Evolutionary conservation across 2,888 invertebrate species (phyloP).

Genomic region (Allophyes oxyacanthae): DNA sequence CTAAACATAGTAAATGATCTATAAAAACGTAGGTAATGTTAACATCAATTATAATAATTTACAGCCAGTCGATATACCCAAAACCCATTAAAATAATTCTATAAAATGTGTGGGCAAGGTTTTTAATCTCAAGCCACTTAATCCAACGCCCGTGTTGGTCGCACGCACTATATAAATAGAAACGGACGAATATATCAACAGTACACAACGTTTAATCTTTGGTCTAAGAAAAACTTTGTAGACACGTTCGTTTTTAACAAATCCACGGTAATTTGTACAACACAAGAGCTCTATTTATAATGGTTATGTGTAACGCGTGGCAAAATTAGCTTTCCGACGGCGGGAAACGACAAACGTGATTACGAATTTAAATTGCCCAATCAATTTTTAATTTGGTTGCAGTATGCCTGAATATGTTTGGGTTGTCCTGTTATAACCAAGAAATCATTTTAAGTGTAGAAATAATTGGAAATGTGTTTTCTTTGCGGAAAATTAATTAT

Average conservation of each 20-base stretch:
- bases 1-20: no score
- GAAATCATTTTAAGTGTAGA: constrained; percentile 34
- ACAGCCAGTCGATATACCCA: constrained; percentile 29
- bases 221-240: constrained; percentile 21
- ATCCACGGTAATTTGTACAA: constrained; percentile 26
- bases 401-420: constrained; percentile 57
- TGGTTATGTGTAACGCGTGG: constrained; percentile 60
- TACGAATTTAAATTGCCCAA: constrained; percentile 83
- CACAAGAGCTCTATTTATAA: constrained; percentile 54
- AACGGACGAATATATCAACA: constrained; percentile 49
- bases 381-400: constrained; percentile 83
- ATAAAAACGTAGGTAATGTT: constrained; percentile 3
- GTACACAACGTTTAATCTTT: constrained; percentile 28
- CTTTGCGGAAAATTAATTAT: constrained; percentile 20
- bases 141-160: constrained; percentile 25
- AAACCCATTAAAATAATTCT: constrained; percentile 44
- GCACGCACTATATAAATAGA: constrained; percentile 46
- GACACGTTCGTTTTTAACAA: constrained; percentile 37
- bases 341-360: constrained; percentile 76
- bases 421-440: constrained; percentile 35
- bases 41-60: constrained; percentile 24
- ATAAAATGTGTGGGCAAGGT: constrained; percentile 25
- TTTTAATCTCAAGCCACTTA: constrained; percentile 38
- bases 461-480: constrained; percentile 25
- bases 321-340: constrained; percentile 70